Evolutionary conservation across 2,888 invertebrate genomes (phyloP), one percentile per base, ranked within the genome.

Genomic region (Antheraea yamamai): DNA sequence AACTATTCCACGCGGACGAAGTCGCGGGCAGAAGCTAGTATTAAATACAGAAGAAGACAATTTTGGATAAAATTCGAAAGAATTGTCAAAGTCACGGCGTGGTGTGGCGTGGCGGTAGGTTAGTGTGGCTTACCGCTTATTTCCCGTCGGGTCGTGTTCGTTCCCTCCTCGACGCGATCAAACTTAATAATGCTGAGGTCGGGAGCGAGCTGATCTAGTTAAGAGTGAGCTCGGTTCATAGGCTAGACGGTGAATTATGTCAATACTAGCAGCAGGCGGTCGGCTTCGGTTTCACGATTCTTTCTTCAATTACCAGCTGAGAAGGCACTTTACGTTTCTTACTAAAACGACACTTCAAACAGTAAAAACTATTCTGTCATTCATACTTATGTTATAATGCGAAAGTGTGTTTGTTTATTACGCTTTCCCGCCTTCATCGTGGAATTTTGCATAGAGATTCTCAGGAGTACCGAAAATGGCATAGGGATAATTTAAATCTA

Each of bases 151-250:
- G 30, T 30, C 30, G 6, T 66, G 16, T 30, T 26, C 64, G 4
- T 18, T 66, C 20, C 26, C 23, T 64, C 14, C 23, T 26, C 16
- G 64, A 6, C 47, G 47, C 12, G 30, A 16, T 30, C 16, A 66
- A 66, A 66, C 26, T 66, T 66, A 66, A 66, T 66, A 66, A 66
- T 30, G 64, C 30, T 14, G 64, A 26, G 16, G 64, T 18, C 16
- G 30, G 4, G 16, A 66, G 18, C 64, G 64, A 66, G 64, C 64
- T 66, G 64, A 66, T 66, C 64, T 66, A 26, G 64, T 66, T 66
- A 30, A 26, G 14, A 30, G 64, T 16, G 26, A 66, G 16, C 30
- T 12, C 64, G 26, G 30, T 16, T 16, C 30, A 6, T 16, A 26
- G 64, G 23, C 0, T 14, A 30, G 26, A 14, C 30, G 20, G 26